A percentile compares a stretch with the other conserved stretches of the same genome.
Evolutionary conservation across 2,888 invertebrate species (phyloP).

Genomic region (Apotomis turbidana): DNA sequence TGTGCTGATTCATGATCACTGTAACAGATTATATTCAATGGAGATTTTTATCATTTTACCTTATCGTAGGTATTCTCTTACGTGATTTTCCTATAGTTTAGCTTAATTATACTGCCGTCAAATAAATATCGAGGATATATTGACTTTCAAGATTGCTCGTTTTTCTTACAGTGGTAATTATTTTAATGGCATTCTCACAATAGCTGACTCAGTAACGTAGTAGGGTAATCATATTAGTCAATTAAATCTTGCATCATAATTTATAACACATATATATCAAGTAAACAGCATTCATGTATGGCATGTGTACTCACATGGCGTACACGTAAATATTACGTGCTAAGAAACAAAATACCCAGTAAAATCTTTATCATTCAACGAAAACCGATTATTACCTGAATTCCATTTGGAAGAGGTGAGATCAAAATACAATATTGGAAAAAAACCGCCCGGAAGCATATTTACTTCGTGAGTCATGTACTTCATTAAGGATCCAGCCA

Average conservation of each 20-base stretch:
- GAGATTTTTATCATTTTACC: too few species aligned
- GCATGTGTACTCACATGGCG: not conserved
- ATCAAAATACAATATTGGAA: not conserved
- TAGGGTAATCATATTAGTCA: not conserved
- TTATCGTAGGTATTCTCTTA: not conserved
- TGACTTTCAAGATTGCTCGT: not conserved
- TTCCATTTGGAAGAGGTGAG: not conserved
- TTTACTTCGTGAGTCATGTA: not conserved
- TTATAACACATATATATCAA: too few species aligned
- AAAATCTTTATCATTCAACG: not conserved
- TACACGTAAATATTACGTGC: not conserved
- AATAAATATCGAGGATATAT: conserved; percentile 6
- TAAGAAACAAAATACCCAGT: too few species aligned
- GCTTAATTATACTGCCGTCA: not conserved
- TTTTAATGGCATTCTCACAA: conserved; percentile 12
- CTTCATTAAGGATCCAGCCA: not conserved
- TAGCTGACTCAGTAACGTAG: conserved; percentile 13
- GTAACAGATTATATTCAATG: too few species aligned
- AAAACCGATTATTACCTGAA: not conserved
- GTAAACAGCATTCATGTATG: not conserved
- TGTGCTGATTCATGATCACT: too few species aligned
- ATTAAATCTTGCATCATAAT: conserved; percentile 21
- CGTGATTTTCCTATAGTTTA: not conserved
- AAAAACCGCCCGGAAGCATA: not conserved
- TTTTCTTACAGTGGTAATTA: conserved; percentile 1